Evolutionary conservation across 2,113 vertebrate species (phyloP).

Genomic region (Serinus canaria): DNA sequence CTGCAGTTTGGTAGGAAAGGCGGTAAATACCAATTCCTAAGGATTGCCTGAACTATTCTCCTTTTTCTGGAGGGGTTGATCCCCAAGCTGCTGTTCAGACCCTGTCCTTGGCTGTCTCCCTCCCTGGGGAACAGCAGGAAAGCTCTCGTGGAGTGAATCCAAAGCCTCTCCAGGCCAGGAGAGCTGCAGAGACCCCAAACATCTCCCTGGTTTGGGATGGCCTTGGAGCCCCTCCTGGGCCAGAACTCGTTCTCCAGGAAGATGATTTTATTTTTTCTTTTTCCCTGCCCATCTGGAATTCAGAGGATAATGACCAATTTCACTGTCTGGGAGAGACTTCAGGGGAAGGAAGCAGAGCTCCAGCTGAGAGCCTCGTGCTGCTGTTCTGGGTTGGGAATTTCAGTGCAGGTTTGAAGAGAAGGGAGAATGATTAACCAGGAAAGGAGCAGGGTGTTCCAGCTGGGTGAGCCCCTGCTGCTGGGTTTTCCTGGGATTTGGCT

Average conservation of each 20-base stretch:
- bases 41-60: not conserved
- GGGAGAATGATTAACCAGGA: not conserved
- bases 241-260: not conserved
- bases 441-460: not conserved
- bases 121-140: accelerated
- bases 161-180: not conserved
- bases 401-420: not conserved
- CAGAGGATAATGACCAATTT: not conserved
- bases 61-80: not conserved
- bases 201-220: accelerated
- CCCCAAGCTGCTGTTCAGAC: not conserved
- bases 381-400: not conserved
- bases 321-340: not conserved
- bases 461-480: not conserved
- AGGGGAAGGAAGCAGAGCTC: not conserved
- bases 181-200: not conserved
- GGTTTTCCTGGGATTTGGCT: not conserved
- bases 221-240: not conserved
- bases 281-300: not conserved
- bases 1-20: not conserved
- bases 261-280: no score
- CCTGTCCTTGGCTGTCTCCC: not conserved
- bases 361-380: not conserved
- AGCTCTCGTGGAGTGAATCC: not conserved
- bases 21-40: not conserved